These are phyloP conservation scores for Mercenaria mercenaria DNA, from an alignment of 1,140 invertebrate species.

Conservation along the genomic window DNA sequence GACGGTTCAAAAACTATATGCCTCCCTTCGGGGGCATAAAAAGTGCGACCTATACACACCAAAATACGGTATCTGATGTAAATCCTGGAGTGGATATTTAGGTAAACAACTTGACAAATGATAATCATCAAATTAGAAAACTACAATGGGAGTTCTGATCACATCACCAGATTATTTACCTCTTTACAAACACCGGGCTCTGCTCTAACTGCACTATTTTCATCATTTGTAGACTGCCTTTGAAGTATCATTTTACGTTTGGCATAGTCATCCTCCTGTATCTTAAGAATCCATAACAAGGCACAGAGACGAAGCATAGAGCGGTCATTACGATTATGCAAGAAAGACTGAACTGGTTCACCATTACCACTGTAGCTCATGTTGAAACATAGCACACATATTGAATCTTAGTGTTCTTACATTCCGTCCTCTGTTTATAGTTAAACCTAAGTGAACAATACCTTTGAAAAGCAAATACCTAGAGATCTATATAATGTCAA, in stretches of 20 bases:
- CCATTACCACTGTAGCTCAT: constrained; percentile 67
- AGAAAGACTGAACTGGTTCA: constrained; percentile 75
- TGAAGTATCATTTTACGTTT: constrained; percentile 29
- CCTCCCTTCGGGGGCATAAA: too few species aligned
- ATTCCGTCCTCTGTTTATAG: too few species aligned
- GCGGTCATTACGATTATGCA: constrained; percentile 75
- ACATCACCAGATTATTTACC: background rate
- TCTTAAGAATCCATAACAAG: constrained; percentile 82
- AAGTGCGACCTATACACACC: too few species aligned
- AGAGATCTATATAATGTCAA: too few species aligned
- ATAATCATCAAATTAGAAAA: too few species aligned
- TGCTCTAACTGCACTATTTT: background rate
- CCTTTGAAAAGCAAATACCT: too few species aligned
- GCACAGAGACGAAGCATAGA: constrained; percentile 82
- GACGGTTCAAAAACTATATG: too few species aligned
- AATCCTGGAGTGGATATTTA: too few species aligned
- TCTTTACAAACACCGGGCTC: background rate
- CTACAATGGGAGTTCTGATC: background rate
- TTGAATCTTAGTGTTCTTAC: background rate
- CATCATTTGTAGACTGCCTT: background rate
- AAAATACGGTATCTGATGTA: too few species aligned
- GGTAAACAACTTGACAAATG: too few species aligned
- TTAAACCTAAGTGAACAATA: too few species aligned
- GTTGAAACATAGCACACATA: background rate
- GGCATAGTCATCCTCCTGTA: constrained; percentile 75